These are phyloP conservation scores for Carlito syrichta DNA, from an alignment of 2,113 vertebrate species.

Conservation along the genomic window DNA sequence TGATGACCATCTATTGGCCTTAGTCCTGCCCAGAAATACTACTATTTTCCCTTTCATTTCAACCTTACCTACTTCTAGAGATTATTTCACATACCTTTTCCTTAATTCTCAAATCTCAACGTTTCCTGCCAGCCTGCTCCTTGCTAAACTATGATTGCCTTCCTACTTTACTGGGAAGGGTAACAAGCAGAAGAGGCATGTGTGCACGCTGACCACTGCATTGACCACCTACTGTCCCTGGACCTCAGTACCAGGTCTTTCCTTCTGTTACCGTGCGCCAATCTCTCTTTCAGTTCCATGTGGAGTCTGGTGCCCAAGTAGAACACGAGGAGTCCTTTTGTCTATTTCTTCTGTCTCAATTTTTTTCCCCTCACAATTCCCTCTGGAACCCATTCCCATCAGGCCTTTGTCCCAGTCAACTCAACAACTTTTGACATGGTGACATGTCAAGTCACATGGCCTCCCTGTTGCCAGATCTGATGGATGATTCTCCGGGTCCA, in stretches of 20 bases:
- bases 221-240: not conserved
- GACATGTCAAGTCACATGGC: too few species aligned
- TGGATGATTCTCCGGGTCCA: not conserved
- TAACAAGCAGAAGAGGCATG: not conserved
- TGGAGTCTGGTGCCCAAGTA: accelerated
- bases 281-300: not conserved
- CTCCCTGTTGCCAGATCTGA: not conserved
- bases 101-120: not conserved
- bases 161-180: not conserved
- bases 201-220: accelerated
- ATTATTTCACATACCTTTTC: not conserved
- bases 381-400: not conserved
- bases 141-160: not conserved
- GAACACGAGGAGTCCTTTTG: not conserved
- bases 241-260: not conserved
- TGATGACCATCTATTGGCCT: not conserved
- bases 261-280: not conserved
- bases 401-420: not conserved
- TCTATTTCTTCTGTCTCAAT: not conserved
- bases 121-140: not conserved
- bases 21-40: not conserved
- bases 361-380: not conserved
- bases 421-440: not conserved
- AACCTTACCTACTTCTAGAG: not conserved
- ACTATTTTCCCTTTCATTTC: not conserved